phyloP scores from a whole-genome alignment of 2,113 vertebrate genomes.

The Silurus meridionalis region DNA sequence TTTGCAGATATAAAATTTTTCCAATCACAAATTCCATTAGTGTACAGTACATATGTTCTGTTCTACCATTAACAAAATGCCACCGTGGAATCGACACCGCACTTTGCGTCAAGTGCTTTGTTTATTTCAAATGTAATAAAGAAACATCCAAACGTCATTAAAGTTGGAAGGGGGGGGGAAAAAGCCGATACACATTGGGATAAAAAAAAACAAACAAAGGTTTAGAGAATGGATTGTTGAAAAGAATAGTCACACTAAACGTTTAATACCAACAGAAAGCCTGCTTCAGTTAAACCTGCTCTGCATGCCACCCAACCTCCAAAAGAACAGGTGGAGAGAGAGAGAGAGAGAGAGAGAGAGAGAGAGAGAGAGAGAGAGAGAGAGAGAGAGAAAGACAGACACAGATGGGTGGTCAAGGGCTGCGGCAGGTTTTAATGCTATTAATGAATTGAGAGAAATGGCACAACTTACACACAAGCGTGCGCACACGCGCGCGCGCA shows the following conservation, averaged over 20 bases:
- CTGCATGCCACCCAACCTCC: slow-evolving; percentile 11
- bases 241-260: slow-evolving; percentile 29
- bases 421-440: slow-evolving; percentile 77
- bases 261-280: slow-evolving; percentile 27
- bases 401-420: slow-evolving; percentile 67
- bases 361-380: no score
- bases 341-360: neutral
- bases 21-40: slow-evolving; percentile 17
- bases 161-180: neutral
- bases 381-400: slow-evolving; percentile 8
- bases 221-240: slow-evolving; percentile 26
- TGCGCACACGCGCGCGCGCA: slow-evolving; percentile 75
- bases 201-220: slow-evolving; percentile 8
- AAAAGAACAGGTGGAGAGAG: slow-evolving; percentile 12
- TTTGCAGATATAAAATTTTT: slow-evolving; percentile 25
- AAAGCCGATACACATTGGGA: neutral
- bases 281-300: slow-evolving; percentile 10
- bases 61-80: slow-evolving; percentile 29
- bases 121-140: slow-evolving; percentile 43
- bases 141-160: slow-evolving; percentile 12
- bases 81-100: slow-evolving; percentile 30
- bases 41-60: slow-evolving; percentile 35
- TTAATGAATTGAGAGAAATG: slow-evolving; percentile 65
- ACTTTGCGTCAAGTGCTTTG: slow-evolving; percentile 43
- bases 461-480: slow-evolving; percentile 64